phyloP scores from a whole-genome alignment of 2,797 vertebrate species.

The Anisognathus igniventris region DNA sequence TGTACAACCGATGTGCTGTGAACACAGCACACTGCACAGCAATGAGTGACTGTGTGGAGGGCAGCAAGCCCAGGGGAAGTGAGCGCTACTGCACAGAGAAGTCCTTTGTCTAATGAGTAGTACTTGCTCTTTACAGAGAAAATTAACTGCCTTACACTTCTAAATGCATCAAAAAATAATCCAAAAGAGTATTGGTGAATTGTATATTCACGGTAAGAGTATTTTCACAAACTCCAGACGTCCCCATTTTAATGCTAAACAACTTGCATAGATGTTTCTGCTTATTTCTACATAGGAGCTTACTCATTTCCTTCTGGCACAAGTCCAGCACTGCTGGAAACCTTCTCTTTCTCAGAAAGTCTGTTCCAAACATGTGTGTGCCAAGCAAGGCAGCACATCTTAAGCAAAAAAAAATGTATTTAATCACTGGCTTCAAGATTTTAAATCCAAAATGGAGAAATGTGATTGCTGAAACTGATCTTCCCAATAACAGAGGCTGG shows the following conservation, averaged over 20 bases:
- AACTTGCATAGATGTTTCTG: neutral
- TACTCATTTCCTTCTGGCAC: conserved; percentile 4
- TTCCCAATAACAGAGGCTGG: neutral
- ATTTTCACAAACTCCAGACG: neutral
- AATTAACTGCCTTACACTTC: neutral
- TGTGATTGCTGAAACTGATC: neutral
- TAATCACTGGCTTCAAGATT: neutral
- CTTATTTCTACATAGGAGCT: neutral
- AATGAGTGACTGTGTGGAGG: neutral
- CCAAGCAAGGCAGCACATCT: neutral
- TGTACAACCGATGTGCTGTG: neutral
- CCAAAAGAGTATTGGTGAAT: neutral
- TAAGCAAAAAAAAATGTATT: neutral
- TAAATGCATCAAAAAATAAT: neutral
- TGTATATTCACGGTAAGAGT: neutral
- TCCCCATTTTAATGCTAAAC: neutral
- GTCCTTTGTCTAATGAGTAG: fast-evolving
- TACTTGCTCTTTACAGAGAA: neutral
- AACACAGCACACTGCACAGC: neutral
- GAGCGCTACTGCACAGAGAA: neutral
- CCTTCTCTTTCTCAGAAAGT: neutral
- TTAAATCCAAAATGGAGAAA: neutral
- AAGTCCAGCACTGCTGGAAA: neutral
- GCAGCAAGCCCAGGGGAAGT: neutral
- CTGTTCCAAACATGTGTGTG: neutral